These are phyloP conservation scores for Psittacus erithacus DNA, from an alignment of 2,113 vertebrate species.

Conservation along the genomic window DNA sequence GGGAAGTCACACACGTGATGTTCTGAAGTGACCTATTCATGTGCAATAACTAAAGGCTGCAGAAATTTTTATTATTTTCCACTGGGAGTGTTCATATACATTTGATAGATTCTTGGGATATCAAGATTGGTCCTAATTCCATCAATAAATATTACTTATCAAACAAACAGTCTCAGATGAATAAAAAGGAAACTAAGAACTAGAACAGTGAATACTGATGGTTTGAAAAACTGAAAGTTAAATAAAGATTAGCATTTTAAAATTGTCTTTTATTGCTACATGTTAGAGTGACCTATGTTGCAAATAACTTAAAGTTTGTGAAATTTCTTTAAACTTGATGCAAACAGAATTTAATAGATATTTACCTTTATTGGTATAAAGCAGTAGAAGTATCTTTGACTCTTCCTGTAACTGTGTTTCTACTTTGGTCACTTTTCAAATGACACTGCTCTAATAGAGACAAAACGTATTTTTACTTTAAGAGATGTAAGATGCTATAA, in stretches of 20 bases:
- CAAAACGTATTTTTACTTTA: neutral
- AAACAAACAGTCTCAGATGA: neutral
- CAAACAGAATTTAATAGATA: slow-evolving; percentile 51
- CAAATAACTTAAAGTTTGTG: slow-evolving; percentile 40
- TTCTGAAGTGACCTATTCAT: neutral
- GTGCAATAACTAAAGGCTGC: neutral
- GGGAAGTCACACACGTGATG: neutral
- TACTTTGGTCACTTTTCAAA: neutral
- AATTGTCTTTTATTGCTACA: slow-evolving; percentile 21
- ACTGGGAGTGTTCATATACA: neutral
- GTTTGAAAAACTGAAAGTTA: slow-evolving; percentile 29
- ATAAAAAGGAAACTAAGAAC: neutral
- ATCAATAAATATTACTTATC: neutral
- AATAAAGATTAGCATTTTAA: slow-evolving; percentile 30
- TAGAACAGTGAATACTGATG: neutral
- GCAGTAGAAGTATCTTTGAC: slow-evolving; percentile 29
- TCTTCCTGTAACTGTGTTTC: neutral
- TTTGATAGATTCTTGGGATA: neutral
- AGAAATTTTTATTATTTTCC: neutral
- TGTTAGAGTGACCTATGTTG: slow-evolving; percentile 8
- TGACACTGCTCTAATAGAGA: neutral
- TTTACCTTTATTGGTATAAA: slow-evolving; percentile 42
- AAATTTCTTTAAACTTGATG: slow-evolving; percentile 54
- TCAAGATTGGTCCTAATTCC: neutral
- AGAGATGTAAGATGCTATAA: neutral